Base-by-base conservation (phyloP, 2,888 invertebrate species). In the Yponomeuta evonymella region DNA sequence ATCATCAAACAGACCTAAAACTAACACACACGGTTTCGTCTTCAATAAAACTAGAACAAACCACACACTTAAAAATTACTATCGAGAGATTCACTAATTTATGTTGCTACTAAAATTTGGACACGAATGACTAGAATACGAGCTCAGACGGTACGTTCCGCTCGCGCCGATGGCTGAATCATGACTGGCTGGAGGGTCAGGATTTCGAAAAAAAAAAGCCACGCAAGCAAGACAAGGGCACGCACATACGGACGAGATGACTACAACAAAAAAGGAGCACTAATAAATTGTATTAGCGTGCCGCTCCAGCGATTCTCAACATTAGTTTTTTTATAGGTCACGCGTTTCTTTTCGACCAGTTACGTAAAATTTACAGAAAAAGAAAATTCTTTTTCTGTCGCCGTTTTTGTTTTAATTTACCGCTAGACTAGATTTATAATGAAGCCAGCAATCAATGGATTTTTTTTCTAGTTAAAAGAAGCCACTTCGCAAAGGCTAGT, bases 161-260 rank as follows among this genome's bases (percentile, higher is more conserved):
- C 81, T 78, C 86, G 83, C 88, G 86, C 76, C 88, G 83, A 87
- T 89, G 87, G 88, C 79, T 84, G 88, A 83, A 86, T 83, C 88
- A 90, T 88, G 88, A 91, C 91, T 91, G 90, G 86, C 79, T 75
- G 85, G 85, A 85, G 83, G 89, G 88, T 88, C 88, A 88, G 87
- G 83, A 85, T 89, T 88, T 86, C 79, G 83, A 85, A 89, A 89
- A 87, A 84, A 87, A 84, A 84, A 80, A 70, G 23, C 33, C 33
- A 36, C 36, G 78, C 77, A 82, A 81, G 83, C 79, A 87, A 86
- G 85, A 85, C 88, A 83, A 85, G 84, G 84, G 87, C 89, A 86
- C 88, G 88, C 89, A 89, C 90, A 89, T 89, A 88, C 89, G 83
- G 84, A 78, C 83, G 90, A 91, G 90, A 92, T 89, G 89, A 86